Evolutionary conservation across 2,797 vertebrate species (phyloP), one percentile per base, ranked within the genome.

Genomic region (Coranthus polyacanthus): DNA sequence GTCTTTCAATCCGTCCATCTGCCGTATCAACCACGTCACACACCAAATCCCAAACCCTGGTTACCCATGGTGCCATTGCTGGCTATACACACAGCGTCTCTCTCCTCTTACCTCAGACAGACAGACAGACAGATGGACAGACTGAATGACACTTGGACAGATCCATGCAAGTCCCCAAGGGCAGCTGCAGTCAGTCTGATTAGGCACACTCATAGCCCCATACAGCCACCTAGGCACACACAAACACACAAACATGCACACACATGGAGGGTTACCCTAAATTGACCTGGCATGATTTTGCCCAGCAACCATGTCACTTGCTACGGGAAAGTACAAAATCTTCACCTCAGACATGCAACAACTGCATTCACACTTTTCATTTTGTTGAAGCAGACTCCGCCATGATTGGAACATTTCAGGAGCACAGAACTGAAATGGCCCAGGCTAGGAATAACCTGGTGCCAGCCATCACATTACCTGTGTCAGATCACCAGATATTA

Each of bases 141-240:
- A 78, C 81, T 72, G 79, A 87, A 86, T 88, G 86, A 85, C 84
- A 89, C 57, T 37, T 74, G 75, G 72, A 85, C 59, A 70, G 72
- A 87, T 80, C 57, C 69, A 82, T 60, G 70, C 64, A 75, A 68
- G 72, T 79, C 85, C 85, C 82, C 63, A 70, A 83, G 85, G 85
- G 75, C 71, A 53, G 77, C 78, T 83, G 84, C 71, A 91, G 92
- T 88, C 87, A 81, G 79, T 80, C 68, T 92, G 88, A 93, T 92
- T 90, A 90, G 86, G 79, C 62, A 38, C 34, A 67, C 59, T 78
- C 44, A 80, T 61, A 47, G 72, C 44, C 42, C 47, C 32, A 21
- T 71, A 52, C 63, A 82, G 12, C 37, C 74, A 68, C 67, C 17
- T 34, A 65, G 41, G 20, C 24, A 50, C 36, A 60, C 49, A 44